phyloP scores from a whole-genome alignment of 2,888 invertebrate genomes.

The Apamea sordens region DNA sequence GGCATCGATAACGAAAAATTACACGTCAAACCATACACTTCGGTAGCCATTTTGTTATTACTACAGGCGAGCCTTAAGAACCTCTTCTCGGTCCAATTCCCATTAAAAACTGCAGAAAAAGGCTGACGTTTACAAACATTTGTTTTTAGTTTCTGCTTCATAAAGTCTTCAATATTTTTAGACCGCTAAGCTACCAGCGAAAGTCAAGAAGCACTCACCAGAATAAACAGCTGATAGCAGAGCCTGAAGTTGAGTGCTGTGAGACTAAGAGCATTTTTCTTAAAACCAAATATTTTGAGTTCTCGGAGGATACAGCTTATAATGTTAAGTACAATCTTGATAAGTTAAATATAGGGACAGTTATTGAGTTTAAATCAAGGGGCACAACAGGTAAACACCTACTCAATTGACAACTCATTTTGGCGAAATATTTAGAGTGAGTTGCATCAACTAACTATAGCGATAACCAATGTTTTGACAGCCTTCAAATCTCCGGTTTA shows the following conservation, averaged over 20 bases:
- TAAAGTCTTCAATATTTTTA: conserved; percentile 19
- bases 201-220: conserved; percentile 45
- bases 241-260: conserved; percentile 11
- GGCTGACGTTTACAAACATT: background rate
- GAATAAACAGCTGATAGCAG: conserved; percentile 42
- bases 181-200: conserved; percentile 12
- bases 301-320: background rate
- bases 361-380: background rate
- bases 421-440: background rate
- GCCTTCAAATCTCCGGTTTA: too few relatives aligned
- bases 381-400: background rate
- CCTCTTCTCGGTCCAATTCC: background rate
- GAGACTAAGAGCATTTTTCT: conserved; percentile 23
- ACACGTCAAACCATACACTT: too few relatives aligned
- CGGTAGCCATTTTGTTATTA: background rate
- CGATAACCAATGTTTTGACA: too few relatives aligned
- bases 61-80: background rate
- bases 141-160: background rate
- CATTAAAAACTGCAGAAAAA: background rate
- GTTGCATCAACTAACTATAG: too few relatives aligned
- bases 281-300: conserved; percentile 1
- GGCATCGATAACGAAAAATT: background rate
- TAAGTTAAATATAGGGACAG: background rate
- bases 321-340: background rate
- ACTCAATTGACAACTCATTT: background rate